Evolutionary conservation across 35 echinoderm and acorn worm genomes (phyloP).

Genomic region (Ophiothrix spiculata): DNA sequence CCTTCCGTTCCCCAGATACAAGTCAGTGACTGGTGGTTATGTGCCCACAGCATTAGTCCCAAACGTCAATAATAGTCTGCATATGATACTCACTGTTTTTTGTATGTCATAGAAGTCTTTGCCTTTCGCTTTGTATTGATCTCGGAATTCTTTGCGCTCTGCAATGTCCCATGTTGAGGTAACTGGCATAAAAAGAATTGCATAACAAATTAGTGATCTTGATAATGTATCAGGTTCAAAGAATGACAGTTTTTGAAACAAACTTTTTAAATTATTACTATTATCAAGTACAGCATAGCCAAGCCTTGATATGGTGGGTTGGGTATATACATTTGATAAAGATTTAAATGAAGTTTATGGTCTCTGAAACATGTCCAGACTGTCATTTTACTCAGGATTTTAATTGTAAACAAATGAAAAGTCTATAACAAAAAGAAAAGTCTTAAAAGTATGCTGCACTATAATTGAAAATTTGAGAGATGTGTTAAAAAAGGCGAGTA

Average conservation of each 20-base stretch:
- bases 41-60: background rate
- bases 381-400: no score
- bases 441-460: no score
- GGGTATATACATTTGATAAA: no score
- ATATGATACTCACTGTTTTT: conserved; percentile 67
- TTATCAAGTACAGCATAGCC: no score
- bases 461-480: no score
- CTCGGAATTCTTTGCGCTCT: conserved; percentile 78
- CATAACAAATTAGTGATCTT: background rate
- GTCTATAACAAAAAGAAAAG: no score
- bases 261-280: background rate
- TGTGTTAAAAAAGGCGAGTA: no score
- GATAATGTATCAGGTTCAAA: background rate
- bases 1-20: background rate
- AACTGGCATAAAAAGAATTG: conserved; percentile 32
- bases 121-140: conserved; percentile 84
- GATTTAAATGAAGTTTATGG: no score
- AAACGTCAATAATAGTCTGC: background rate
- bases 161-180: conserved; percentile 55
- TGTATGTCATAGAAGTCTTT: conserved; percentile 95
- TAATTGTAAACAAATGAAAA: no score
- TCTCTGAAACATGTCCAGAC: no score
- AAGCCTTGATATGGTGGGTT: no score
- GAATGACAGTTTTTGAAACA: background rate
- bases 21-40: no score